Evolutionary conservation across 2,113 vertebrate genomes (phyloP), one percentile per base, ranked within the genome.

Genomic region (Ciconia boyciana): DNA sequence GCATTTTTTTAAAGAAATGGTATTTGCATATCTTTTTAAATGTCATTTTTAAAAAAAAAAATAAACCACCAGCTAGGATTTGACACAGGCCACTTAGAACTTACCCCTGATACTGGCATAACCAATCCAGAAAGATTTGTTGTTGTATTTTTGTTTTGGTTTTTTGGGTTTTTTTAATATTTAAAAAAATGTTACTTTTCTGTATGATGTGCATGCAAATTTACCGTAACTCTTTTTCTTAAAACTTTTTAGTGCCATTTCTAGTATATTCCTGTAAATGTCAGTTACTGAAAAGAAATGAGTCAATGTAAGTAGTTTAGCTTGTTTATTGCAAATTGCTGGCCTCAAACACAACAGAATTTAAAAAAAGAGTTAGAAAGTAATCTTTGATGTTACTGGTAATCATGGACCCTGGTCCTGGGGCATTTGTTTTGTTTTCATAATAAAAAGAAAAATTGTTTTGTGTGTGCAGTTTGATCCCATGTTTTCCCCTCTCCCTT

Each of bases 121-220:
- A 95, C 87, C 71, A 93, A 97, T 96, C 93, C 96, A 76, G 94
- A 91, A 84, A 52, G 78, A 94, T 91, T 65, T 82, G 65, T 89
- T 92, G 90, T 86, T 96, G 94, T 94, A 91, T 92, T 97, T 90
- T 87, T 94, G 34, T 55, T 89, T 92, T 72, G 39, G 12, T 69
- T 78, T 78, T 89, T 46, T 39, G 39, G 6, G 0, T 7, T 98
- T 98, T 98, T 98, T 99, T 98, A 99, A 98, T 99, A 99, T 98
- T 98, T 98, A 98, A 98, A 92, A 78, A 78, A 90, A 98, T 95
- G 97, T 98, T 98, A 98, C 98, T 98, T 98, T 99, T 99, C 98
- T 99, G 98, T 99, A 99, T 99, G 98, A 98, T 94, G 98, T 99
- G 99, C 99, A 99, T 99, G 99, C 99, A 98, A 98, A 98, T 98